phyloP scores from a whole-genome alignment of 2,888 invertebrate species.

The Gymnosoma rotundatum region DNA sequence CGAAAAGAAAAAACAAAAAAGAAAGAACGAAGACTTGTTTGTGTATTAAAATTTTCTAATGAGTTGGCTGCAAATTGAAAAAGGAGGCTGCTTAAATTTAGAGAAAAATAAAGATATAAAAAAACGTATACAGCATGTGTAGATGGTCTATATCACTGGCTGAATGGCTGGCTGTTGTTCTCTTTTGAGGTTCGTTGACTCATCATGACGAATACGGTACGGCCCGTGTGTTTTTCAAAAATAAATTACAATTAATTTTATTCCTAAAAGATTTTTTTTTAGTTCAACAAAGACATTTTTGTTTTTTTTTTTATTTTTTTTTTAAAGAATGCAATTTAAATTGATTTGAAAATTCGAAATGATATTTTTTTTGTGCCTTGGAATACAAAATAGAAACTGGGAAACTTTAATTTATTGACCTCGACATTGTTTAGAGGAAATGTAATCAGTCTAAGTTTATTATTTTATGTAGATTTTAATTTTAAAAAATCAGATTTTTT shows the following conservation, averaged over 20 bases:
- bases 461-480: background rate
- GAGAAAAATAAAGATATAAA: slow-evolving; percentile 33
- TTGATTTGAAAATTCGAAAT: slow-evolving; percentile 22
- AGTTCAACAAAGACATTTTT: background rate
- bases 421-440: slow-evolving; percentile 64
- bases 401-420: slow-evolving; percentile 68
- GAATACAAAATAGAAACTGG: slow-evolving; percentile 16
- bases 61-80: slow-evolving; percentile 13
- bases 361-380: background rate
- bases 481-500: too few relatives aligned
- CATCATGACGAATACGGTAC: slow-evolving; percentile 62
- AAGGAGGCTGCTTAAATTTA: slow-evolving; percentile 35
- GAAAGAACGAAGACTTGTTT: slow-evolving; percentile 19
- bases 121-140: background rate
- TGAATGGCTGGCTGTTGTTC: background rate
- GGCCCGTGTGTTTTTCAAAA: slow-evolving; percentile 4
- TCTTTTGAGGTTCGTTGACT: slow-evolving; percentile 68
- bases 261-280: background rate
- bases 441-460: slow-evolving; percentile 28
- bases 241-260: background rate
- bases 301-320: slow-evolving; percentile 7
- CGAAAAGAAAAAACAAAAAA: background rate
- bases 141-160: background rate
- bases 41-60: slow-evolving; percentile 39
- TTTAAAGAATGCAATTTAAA: slow-evolving; percentile 24